phyloP scores from a whole-genome alignment of 2,113 vertebrate species.

The Zosterops pallidus region DNA sequence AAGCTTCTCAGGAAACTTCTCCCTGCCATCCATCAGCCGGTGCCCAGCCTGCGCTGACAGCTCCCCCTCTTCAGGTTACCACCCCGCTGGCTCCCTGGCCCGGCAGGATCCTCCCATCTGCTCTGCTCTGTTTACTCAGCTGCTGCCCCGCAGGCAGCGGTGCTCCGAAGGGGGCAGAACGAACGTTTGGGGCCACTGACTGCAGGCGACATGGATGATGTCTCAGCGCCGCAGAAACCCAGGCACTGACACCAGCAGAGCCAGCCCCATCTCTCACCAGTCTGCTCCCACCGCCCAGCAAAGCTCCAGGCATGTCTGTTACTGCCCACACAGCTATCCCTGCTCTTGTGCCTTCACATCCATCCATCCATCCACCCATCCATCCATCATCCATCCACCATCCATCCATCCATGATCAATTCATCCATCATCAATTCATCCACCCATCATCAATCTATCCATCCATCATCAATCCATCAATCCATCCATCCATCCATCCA shows the following conservation, averaged over 20 bases:
- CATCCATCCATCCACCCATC: background rate
- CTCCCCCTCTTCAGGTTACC: constrained; percentile 52
- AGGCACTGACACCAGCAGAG: background rate
- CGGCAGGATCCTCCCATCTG: constrained; percentile 35
- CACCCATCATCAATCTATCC: background rate
- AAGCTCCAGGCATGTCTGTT: background rate
- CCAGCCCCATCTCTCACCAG: background rate
- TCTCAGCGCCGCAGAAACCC: background rate
- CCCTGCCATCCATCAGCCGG: constrained; percentile 30
- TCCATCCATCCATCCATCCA: too few species aligned
- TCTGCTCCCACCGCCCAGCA: accelerated
- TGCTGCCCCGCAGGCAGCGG: background rate
- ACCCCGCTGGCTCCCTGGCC: background rate
- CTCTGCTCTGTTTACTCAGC: constrained; percentile 68
- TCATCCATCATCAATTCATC: too few species aligned
- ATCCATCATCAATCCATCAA: too few species aligned
- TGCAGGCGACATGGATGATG: constrained; percentile 19
- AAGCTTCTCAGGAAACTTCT: constrained; percentile 49
- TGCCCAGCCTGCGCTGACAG: constrained; percentile 37
- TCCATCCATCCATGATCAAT: background rate
- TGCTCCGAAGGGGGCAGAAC: background rate
- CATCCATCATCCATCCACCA: background rate
- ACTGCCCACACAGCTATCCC: background rate
- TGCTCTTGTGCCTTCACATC: background rate
- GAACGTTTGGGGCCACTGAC: constrained; percentile 2